Percentiles rank a stretch among this genome's conserved stretches.
These are phyloP conservation scores for Hesperophylax magnus DNA, from an alignment of 1,140 invertebrate genomes.

Conservation along the genomic window DNA sequence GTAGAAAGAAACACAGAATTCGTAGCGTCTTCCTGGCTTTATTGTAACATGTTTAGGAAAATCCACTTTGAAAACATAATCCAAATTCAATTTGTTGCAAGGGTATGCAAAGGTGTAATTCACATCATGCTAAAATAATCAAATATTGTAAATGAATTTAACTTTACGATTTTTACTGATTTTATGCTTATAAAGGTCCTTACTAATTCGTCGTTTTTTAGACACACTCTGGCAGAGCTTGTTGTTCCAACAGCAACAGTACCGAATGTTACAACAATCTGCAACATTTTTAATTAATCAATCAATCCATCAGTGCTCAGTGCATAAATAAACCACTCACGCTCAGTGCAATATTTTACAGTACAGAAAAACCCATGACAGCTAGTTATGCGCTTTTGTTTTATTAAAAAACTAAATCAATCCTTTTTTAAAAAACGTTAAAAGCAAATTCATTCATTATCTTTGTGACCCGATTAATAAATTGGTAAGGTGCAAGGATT, in stretches of 20 bases:
- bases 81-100: constrained; percentile 2
- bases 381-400: no score
- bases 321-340: no score
- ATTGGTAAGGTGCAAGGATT: neutral
- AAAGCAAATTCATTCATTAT: no score
- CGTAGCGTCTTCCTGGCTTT: neutral
- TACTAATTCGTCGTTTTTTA: constrained; percentile 28
- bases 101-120: constrained; percentile 18
- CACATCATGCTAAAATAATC: constrained; percentile 21
- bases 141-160: neutral
- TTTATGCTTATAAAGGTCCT: neutral
- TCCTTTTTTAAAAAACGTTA: no score
- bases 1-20: constrained; percentile 32
- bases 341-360: no score
- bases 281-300: neutral
- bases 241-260: constrained; percentile 3
- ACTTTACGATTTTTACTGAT: neutral
- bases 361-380: no score
- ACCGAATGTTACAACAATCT: constrained; percentile 17
- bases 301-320: no score
- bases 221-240: neutral
- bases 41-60: constrained; percentile 24
- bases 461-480: neutral
- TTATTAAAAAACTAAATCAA: no score
- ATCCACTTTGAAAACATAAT: constrained; percentile 23